A percentile compares a stretch with the other conserved stretches of the same genome.
Evolutionary conservation across 2,888 invertebrate species (phyloP).

Genomic region (Drosophila antonietae): DNA sequence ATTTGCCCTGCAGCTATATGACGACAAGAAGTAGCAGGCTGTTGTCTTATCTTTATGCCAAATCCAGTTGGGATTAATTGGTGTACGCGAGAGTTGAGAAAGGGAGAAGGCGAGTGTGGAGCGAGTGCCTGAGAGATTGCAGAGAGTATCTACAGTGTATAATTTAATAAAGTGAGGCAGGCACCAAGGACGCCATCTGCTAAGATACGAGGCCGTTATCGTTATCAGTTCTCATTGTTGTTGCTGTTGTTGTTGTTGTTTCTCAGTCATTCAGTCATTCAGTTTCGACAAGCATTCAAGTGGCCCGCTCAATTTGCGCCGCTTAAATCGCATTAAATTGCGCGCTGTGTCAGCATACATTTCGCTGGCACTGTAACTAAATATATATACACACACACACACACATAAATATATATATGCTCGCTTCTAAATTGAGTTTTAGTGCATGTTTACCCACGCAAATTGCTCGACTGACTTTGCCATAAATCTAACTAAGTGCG

Average conservation of each 20-base stretch:
- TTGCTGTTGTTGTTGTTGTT: slow-evolving; percentile 29
- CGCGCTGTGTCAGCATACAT: slow-evolving; percentile 57
- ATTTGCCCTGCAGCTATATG: slow-evolving; percentile 51
- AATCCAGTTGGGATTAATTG: slow-evolving; percentile 81
- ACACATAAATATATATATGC: slow-evolving; percentile 52
- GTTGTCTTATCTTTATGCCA: slow-evolving; percentile 77
- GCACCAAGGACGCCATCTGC: slow-evolving; percentile 10
- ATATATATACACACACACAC: slow-evolving; percentile 8
- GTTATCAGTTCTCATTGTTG: slow-evolving; percentile 57
- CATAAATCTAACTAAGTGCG: slow-evolving; percentile 78
- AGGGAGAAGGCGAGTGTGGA: background rate
- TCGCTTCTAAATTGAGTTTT: slow-evolving; percentile 79
- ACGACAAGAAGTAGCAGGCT: slow-evolving; percentile 36
- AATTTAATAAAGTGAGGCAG: slow-evolving; percentile 78
- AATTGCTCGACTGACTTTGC: slow-evolving; percentile 82
- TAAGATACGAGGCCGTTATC: slow-evolving; percentile 41
- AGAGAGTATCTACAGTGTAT: slow-evolving; percentile 61
- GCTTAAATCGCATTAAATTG: slow-evolving; percentile 81
- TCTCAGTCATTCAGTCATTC: slow-evolving; percentile 31
- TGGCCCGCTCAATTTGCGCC: slow-evolving; percentile 78
- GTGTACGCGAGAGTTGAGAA: slow-evolving; percentile 54
- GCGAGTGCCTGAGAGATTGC: background rate
- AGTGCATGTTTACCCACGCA: slow-evolving; percentile 84
- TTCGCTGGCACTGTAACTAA: slow-evolving; percentile 50
- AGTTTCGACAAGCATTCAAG: slow-evolving; percentile 62